Base-by-base conservation (phyloP, 2,797 vertebrate species). In the Pangasius mekongensis region DNA sequence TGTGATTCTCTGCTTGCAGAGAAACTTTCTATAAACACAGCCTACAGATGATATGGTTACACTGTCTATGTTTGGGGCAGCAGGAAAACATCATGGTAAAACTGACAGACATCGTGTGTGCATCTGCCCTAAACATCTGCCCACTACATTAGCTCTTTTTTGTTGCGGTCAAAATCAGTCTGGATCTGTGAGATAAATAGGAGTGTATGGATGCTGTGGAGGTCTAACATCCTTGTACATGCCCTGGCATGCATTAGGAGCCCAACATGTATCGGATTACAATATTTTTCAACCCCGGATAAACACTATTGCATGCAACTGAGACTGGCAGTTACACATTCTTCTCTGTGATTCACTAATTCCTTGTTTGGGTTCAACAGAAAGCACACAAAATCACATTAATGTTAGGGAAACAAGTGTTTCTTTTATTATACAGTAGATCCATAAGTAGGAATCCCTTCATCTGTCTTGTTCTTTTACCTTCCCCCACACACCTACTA, bases 41-140 rank as follows among this genome's bases (percentile, higher is more conserved):
- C 22, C 67, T 58, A 74, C 67, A 60, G 67, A 85, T 39, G 52
- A 27, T 56, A 5, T 56, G 30, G 33, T n/a, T 39, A 30, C 11
- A 67, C 24, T 56, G 49, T 56, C 47, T 4, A 9, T 58, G 33
- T 73, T 73, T 73, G 33, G 56, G 22, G 39, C 20, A 39, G 13
- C 24, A 39, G 82, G 24, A 58, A 80, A 62, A 77, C 20, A 24
- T 78, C 64, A 71, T 43, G 24, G 30, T 83, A 47, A 78, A 30
- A 66, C 83, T 83, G 83, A 74, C 27, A 88, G 83, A 84, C 71
- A 66, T 56, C 18, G 69, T n/a, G 52, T 60, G 54, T 43, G n/a
- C 27, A 33, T 56, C 49, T 90, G 43, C 67, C 36, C 66, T 43
- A 85, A 87, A 86, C 77, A 89, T 77, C 87, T 90, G 77, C 67